These are phyloP conservation scores for Bombylius major DNA, from an alignment of 2,888 invertebrate genomes.

Conservation along the genomic window DNA sequence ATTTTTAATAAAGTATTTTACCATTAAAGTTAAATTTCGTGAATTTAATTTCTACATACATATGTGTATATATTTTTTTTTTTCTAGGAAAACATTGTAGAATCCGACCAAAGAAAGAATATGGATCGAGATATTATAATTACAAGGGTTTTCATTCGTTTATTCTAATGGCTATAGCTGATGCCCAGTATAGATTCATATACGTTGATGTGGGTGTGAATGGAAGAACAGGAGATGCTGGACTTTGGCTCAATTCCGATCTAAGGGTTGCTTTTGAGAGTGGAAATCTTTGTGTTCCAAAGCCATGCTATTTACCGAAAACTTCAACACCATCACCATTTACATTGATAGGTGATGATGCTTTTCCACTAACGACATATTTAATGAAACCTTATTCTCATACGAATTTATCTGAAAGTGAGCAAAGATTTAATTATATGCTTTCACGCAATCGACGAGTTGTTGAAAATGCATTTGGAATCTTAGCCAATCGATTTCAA, in stretches of 20 bases:
- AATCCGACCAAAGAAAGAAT: no score
- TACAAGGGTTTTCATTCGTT: no score
- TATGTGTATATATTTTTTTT: no score
- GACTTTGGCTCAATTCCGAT: background rate
- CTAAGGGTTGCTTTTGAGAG: background rate
- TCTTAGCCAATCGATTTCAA: background rate
- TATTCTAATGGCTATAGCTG: no score
- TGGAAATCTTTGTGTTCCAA: background rate
- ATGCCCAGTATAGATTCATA: background rate
- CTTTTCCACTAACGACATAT: background rate
- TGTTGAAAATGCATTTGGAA: background rate
- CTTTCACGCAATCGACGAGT: background rate
- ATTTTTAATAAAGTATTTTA: no score
- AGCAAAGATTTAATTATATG: background rate
- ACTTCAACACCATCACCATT: background rate
- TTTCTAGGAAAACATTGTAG: no score
- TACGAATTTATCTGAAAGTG: background rate
- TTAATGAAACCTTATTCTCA: background rate
- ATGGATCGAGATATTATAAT: no score
- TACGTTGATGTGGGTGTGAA: constrained; percentile 12
- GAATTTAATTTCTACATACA: no score
- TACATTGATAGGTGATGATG: background rate
- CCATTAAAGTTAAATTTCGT: no score
- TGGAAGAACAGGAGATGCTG: background rate
- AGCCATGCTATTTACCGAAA: background rate